A percentile compares a stretch with the other conserved stretches of the same genome.
These are phyloP conservation scores for Glaucomys volans DNA, from an alignment of 2,113 vertebrate genomes.

Conservation along the genomic window DNA sequence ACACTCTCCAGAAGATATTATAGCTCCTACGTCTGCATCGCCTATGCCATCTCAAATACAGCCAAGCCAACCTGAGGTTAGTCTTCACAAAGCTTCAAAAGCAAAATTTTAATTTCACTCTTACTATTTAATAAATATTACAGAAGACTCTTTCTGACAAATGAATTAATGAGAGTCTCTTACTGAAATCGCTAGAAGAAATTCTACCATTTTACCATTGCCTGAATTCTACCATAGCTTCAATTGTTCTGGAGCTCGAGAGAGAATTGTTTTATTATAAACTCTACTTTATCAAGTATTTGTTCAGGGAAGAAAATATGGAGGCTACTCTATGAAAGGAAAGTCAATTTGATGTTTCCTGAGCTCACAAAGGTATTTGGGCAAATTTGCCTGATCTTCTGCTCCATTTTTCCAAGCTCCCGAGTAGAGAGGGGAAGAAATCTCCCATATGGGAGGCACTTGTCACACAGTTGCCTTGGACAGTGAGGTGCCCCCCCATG, in stretches of 20 bases:
- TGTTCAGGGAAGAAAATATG: neutral
- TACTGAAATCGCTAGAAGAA: neutral
- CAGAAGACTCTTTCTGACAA: neutral
- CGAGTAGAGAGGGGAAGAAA: neutral
- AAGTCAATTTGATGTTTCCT: neutral
- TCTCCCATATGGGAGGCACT: neutral
- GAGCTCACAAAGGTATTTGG: neutral
- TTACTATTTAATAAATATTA: neutral
- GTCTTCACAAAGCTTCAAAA: neutral
- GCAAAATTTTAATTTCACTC: neutral
- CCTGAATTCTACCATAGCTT: neutral
- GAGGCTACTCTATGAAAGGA: neutral
- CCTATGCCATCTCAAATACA: neutral
- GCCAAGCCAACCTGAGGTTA: neutral
- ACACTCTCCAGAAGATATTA: neutral
- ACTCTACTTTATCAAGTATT: neutral
- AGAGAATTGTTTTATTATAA: constrained; percentile 20
- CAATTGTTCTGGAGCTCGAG: neutral
- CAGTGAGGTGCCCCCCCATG: neutral
- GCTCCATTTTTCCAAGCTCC: neutral
- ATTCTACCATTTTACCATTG: neutral
- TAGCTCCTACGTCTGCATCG: neutral
- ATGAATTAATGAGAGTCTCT: neutral
- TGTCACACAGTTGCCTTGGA: neutral
- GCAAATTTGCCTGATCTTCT: neutral